phyloP scores from a whole-genome alignment of 2,797 vertebrate species.

The Acropternis orthonyx region DNA sequence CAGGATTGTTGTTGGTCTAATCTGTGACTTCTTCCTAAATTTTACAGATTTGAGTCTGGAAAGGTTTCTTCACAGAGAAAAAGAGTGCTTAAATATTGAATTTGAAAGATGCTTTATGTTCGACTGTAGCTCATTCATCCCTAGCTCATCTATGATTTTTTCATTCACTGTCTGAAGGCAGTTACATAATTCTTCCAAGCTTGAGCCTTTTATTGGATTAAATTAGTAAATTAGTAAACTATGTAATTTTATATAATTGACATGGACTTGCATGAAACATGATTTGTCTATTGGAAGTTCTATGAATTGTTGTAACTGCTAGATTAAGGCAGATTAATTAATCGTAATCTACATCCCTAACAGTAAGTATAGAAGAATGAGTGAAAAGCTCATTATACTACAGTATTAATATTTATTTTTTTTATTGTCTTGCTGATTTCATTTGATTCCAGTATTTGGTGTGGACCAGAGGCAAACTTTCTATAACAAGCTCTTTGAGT shows the following conservation, averaged over 20 bases:
- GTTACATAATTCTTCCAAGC: neutral
- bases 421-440: neutral
- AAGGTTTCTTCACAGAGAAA: neutral
- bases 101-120: neutral
- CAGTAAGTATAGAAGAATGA: conserved; percentile 1
- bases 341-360: neutral
- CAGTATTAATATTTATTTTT: neutral
- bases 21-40: neutral
- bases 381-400: neutral
- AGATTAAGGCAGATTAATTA: neutral
- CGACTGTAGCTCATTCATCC: neutral
- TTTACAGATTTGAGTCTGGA: neutral
- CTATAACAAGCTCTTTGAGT: neutral
- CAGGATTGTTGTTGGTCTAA: neutral
- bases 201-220: neutral
- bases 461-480: neutral
- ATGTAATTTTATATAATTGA: neutral
- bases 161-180: neutral
- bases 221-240: conserved; percentile 14
- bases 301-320: neutral
- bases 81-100: neutral
- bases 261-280: neutral
- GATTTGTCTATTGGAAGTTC: neutral
- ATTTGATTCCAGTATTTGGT: neutral
- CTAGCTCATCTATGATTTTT: neutral